Evolutionary conservation across 1,140 invertebrate genomes (phyloP), one percentile per base, ranked within the genome.

Genomic region (Brachionus koreanus): DNA sequence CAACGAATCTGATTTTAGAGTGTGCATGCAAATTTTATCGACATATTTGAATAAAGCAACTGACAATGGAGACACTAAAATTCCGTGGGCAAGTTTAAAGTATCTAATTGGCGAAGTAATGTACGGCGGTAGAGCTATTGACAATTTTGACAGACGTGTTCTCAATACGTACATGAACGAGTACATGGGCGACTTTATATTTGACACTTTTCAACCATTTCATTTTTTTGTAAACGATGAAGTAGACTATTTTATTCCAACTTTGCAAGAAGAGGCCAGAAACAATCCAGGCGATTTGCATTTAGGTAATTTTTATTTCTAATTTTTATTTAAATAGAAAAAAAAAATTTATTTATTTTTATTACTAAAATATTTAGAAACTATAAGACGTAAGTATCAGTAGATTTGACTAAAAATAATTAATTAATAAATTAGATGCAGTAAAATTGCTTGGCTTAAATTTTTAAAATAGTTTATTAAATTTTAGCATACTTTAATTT

Each of bases 61-160:
- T 65, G 86, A 89, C 0, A 89, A 89, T 0, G 91, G 91, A 42
- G 92, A 93, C 42, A 87, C 88, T 0, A 88, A 88, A 84, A 92
- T 94, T 77, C 94, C 94, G 5, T 97, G 94, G 94, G 91, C 91
- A 82, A 95, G 93, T 85, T 89, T 96, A 16, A 95, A 95, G 86
- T 96, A 95, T 87, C 88, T 96, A 2, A 94, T 96, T 86, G 94
- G 94, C 83, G 94, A 96, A 89, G 93, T 96, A 5, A 95, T 96
- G 93, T 96, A 97, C 86, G 95, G 95, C 16, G 94, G 94, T 25
- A 90, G 94, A 83, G 93, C 96, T 16, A 95, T 95, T 83, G 94
- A 96, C 85, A 91, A 93, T 85, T 96, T 93, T 89, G 95, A 96
- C 87, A 90, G 94, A 29, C 90, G 94, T 83, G 92, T 95, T 5